A percentile compares a stretch with the other conserved stretches of the same genome.
These are phyloP conservation scores for Bubalus kerabau DNA, from an alignment of 2,113 vertebrate species.

Conservation along the genomic window DNA sequence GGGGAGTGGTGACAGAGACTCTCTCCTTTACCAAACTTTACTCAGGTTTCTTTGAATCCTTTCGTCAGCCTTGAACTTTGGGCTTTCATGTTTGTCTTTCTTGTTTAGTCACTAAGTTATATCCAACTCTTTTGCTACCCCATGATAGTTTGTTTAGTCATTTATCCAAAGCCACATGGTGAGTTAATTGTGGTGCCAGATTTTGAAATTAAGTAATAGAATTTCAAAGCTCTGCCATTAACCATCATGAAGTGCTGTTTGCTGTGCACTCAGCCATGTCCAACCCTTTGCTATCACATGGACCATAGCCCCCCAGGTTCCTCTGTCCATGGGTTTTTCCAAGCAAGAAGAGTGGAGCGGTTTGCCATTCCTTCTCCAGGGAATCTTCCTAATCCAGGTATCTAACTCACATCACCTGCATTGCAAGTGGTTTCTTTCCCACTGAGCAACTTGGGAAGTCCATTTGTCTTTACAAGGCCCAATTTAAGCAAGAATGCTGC, in stretches of 20 bases:
- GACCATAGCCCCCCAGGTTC: background rate
- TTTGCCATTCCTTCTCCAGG: background rate
- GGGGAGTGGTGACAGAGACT: background rate
- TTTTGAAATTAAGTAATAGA: background rate
- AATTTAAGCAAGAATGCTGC: background rate
- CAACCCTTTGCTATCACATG: background rate
- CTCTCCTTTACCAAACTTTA: too few relatives aligned
- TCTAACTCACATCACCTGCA: background rate
- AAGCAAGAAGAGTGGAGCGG: background rate
- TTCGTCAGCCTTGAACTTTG: background rate
- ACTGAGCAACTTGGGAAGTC: background rate
- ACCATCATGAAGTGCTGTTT: background rate
- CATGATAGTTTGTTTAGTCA: background rate
- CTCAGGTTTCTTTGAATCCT: background rate
- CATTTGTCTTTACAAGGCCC: background rate
- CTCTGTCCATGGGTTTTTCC: background rate
- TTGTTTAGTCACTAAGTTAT: background rate
- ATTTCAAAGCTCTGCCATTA: background rate
- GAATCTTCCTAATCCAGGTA: background rate
- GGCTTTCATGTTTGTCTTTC: background rate
- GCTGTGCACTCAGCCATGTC: background rate
- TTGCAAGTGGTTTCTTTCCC: background rate
- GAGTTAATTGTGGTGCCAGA: background rate
- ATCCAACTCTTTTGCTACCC: background rate
- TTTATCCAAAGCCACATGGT: background rate